phyloP scores from a whole-genome alignment of 1,140 invertebrate genomes.

The Semibalanus balanoides region DNA sequence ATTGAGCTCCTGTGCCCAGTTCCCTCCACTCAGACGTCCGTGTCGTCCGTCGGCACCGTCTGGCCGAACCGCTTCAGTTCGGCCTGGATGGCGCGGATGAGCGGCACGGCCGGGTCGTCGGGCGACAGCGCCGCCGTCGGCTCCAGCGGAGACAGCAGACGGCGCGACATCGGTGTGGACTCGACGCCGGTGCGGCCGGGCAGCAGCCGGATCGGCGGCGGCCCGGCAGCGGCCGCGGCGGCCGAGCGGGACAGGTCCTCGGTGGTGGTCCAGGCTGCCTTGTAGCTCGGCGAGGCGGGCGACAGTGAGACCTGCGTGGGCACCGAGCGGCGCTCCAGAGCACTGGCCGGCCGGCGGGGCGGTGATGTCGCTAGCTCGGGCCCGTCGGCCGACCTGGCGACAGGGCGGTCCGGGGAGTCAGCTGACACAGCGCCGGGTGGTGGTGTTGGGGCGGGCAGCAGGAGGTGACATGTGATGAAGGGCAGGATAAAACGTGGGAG shows the following conservation, averaged over 20 bases:
- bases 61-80: slow-evolving; percentile 34
- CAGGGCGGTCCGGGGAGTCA: too few species aligned
- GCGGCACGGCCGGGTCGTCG: slow-evolving; percentile 44
- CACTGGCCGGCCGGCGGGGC: neutral
- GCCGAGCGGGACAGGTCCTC: neutral
- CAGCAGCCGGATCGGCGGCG: neutral
- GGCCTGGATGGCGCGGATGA: slow-evolving; percentile 45
- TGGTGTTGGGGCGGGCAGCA: too few species aligned
- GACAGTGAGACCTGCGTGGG: neutral
- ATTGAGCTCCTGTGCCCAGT: too few species aligned
- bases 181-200: neutral
- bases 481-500: too few species aligned
- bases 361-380: too few species aligned
- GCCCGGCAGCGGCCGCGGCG: too few species aligned
- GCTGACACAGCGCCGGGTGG: too few species aligned
- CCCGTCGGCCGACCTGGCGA: too few species aligned
- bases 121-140: slow-evolving; percentile 19
- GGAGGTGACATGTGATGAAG: too few species aligned
- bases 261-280: neutral
- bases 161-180: neutral
- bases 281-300: neutral
- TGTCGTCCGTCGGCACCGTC: slow-evolving; percentile 16
- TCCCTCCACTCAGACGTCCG: slow-evolving; percentile 6
- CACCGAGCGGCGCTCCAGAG: neutral
- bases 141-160: slow-evolving; percentile 8